phyloP scores from a whole-genome alignment of 2,888 invertebrate species.

The Pyrocoelia pectoralis region DNA sequence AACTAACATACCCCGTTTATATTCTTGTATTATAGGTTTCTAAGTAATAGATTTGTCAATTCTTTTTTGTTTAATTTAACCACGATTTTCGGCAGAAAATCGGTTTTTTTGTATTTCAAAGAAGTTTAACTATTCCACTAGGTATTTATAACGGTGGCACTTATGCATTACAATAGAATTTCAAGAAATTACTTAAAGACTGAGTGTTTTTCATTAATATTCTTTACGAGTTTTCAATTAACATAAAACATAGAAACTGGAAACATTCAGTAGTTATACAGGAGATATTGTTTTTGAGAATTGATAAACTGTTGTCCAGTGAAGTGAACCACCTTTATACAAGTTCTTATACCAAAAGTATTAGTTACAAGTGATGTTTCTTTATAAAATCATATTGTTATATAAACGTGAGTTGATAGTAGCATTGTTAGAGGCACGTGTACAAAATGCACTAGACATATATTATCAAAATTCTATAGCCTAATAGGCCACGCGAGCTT shows the following conservation, averaged over 20 bases:
- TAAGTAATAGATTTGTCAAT: no score
- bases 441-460: background rate
- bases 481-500: slow-evolving; percentile 1
- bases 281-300: slow-evolving; percentile 36
- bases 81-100: no score
- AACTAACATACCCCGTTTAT: background rate
- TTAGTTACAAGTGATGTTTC: slow-evolving; percentile 1
- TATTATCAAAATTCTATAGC: slow-evolving; percentile 8
- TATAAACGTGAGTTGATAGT: background rate
- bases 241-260: slow-evolving; percentile 26
- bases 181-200: background rate
- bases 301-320: slow-evolving; percentile 36
- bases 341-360: slow-evolving; percentile 36
- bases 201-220: slow-evolving; percentile 16
- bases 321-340: slow-evolving; percentile 50
- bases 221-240: slow-evolving; percentile 24
- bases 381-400: slow-evolving; percentile 25
- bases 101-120: background rate
- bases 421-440: slow-evolving; percentile 8
- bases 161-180: slow-evolving; percentile 1
- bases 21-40: background rate
- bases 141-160: background rate
- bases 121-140: background rate
- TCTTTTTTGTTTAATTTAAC: background rate
- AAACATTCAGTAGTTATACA: slow-evolving; percentile 1